Percentiles rank a stretch among this genome's conserved stretches.
Conservation (phyloP, 2,113 vertebrate genomes). For the Tichodroma muraria region DNA sequence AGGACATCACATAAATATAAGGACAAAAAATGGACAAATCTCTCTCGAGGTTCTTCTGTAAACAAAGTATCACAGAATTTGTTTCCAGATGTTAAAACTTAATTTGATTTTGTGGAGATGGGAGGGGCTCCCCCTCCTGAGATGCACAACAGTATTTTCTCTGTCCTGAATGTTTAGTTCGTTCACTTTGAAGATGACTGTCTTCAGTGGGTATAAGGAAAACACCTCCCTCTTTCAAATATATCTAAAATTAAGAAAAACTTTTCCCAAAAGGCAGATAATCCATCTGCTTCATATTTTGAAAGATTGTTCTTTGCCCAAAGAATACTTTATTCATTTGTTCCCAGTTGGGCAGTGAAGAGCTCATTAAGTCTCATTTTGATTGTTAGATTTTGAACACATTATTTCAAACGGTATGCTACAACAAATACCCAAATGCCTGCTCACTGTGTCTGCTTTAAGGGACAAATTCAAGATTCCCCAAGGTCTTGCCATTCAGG, state of each 20-base stretch:
- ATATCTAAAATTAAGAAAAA: not conserved
- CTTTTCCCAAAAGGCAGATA: not conserved
- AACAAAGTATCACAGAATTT: not conserved
- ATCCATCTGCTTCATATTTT: not conserved
- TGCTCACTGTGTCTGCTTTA: not conserved
- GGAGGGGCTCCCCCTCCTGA: not conserved
- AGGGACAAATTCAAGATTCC: not conserved
- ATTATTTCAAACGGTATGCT: not conserved
- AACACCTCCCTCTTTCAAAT: not conserved
- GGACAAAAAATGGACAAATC: not conserved
- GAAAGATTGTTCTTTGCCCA: not conserved
- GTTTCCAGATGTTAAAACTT: not conserved
- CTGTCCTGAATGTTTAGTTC: not conserved
- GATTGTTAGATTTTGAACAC: not conserved
- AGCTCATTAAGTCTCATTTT: not conserved
- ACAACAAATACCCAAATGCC: not conserved
- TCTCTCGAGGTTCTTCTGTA: not conserved
- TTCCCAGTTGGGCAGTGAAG: not conserved
- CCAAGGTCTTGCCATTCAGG: not conserved
- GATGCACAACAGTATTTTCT: not conserved
- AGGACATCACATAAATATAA: not conserved
- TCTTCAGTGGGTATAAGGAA: not conserved
- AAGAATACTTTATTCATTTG: not conserved
- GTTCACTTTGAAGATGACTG: not conserved
- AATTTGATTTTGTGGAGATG: not conserved